Evolutionary conservation across 2,888 invertebrate species (phyloP).

Genomic region (Leuctra nigra): DNA sequence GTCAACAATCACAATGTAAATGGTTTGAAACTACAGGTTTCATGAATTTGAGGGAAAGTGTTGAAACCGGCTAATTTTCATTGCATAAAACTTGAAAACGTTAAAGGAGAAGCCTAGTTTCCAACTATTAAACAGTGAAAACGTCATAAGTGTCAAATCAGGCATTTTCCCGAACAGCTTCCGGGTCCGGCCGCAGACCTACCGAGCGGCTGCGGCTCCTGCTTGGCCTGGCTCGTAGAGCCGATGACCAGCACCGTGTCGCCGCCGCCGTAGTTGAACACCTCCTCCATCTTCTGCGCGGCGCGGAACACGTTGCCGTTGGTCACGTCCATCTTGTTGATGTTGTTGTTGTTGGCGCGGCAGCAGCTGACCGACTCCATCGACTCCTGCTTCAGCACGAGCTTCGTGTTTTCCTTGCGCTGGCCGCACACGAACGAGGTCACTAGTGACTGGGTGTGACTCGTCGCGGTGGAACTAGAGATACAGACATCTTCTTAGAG

Average conservation of each 20-base stretch:
- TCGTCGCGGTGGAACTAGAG: slow-evolving; percentile 12
- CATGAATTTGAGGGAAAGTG: too few species aligned
- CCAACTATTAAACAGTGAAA: too few species aligned
- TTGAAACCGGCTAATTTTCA: too few species aligned
- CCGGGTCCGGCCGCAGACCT: neutral
- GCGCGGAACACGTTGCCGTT: slow-evolving; percentile 38
- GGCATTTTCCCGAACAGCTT: too few species aligned
- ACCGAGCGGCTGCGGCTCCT: neutral
- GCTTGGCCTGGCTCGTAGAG: neutral
- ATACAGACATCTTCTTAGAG: too few species aligned
- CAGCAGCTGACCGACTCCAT: slow-evolving; percentile 51
- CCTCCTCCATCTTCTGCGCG: neutral
- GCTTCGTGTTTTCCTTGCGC: slow-evolving; percentile 37
- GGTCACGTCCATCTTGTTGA: slow-evolving; percentile 35
- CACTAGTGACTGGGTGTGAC: slow-evolving; percentile 52
- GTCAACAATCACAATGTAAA: too few species aligned
- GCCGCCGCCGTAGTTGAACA: slow-evolving; percentile 40
- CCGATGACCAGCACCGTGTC: slow-evolving; percentile 45
- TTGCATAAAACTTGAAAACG: too few species aligned
- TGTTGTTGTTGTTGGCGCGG: slow-evolving; percentile 39
- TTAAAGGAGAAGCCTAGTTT: too few species aligned
- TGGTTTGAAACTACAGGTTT: too few species aligned
- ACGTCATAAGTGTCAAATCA: too few species aligned
- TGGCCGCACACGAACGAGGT: slow-evolving; percentile 54
- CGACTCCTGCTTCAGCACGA: slow-evolving; percentile 51